Percentiles rank a stretch among this genome's conserved stretches.
Conservation (phyloP, 2,113 vertebrate genomes). For the Pipra filicauda region DNA sequence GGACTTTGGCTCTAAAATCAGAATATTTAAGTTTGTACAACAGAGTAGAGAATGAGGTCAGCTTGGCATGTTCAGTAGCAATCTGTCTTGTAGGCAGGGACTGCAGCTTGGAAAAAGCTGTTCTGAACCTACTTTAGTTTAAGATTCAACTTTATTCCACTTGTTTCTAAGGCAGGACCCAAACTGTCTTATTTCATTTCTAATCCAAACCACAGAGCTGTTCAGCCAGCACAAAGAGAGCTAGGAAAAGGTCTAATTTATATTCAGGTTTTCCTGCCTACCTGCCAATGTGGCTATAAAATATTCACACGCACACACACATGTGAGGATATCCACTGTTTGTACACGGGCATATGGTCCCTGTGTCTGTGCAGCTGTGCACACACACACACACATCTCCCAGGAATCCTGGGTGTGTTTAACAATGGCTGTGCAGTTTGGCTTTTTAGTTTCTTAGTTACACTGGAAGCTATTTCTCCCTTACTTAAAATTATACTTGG, state of each 20-base stretch:
- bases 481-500: not conserved
- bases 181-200: not conserved
- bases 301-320: not conserved
- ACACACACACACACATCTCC: constrained; percentile 25
- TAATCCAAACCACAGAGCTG: not conserved
- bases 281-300: constrained; percentile 12
- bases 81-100: constrained; percentile 21
- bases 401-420: not conserved
- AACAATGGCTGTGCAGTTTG: not conserved
- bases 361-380: constrained; percentile 45
- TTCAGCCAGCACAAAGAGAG: not conserved
- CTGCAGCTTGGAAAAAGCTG: not conserved
- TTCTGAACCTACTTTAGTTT: not conserved
- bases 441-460: not conserved
- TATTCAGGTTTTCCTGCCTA: not conserved
- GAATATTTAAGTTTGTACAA: not conserved
- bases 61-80: not conserved
- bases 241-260: not conserved
- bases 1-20: not conserved
- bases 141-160: not conserved
- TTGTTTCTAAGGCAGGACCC: not conserved
- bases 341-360: constrained; percentile 28
- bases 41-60: constrained; percentile 11
- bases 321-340: not conserved
- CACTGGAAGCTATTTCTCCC: not conserved